Conservation (phyloP, 2,113 vertebrate species). For the Crotalus helleri region DNA sequence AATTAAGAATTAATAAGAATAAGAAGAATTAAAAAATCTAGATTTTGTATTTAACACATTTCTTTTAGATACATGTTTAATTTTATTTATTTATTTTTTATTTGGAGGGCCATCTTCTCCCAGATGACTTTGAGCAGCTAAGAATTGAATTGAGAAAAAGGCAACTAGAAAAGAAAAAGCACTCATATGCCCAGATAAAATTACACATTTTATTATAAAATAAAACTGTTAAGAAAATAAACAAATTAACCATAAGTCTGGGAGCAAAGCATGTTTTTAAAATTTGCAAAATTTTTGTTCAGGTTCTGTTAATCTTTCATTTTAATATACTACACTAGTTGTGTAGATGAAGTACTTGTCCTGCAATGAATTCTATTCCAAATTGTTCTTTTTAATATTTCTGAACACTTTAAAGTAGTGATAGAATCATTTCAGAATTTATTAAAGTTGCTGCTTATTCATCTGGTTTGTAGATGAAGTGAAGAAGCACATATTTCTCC, state of each 20-base stretch:
- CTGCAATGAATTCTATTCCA: not conserved
- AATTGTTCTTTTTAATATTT: not conserved
- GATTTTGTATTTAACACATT: not conserved
- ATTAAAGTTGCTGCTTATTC: not conserved
- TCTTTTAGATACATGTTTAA: not conserved
- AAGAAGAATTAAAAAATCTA: not conserved
- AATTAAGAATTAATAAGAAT: not conserved
- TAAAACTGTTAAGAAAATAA: not conserved
- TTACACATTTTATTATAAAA: not conserved
- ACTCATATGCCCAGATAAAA: not conserved
- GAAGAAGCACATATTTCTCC: constrained; percentile 16
- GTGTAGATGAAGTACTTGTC: not conserved
- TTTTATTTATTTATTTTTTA: not conserved
- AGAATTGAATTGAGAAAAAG: not conserved
- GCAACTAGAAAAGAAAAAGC: not conserved
- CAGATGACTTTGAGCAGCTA: not conserved
- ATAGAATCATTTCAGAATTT: not conserved
- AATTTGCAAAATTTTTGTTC: not conserved
- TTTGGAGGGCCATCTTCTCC: not conserved
- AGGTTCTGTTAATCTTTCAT: not conserved
- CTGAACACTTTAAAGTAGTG: not conserved
- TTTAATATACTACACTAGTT: not conserved
- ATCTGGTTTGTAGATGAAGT: not conserved
- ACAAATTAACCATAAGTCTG: not conserved
- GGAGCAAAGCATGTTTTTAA: not conserved